Evolutionary conservation across 2,113 vertebrate species (phyloP).

Genomic region (Notothenia rossii): DNA sequence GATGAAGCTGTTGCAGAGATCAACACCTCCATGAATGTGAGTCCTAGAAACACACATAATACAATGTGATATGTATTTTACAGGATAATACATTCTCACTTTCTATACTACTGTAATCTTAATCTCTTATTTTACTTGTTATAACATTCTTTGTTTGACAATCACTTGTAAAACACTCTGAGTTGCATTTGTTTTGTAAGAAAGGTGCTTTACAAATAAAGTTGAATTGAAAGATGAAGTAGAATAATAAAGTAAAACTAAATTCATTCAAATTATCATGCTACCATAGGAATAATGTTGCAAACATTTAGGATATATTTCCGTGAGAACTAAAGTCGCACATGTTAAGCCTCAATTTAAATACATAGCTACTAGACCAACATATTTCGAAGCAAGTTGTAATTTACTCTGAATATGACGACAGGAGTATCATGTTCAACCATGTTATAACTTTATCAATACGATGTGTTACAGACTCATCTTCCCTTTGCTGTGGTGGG

Average conservation of each 20-base stretch:
- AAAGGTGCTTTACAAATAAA: no score
- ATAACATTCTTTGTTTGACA: no score
- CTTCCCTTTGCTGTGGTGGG: conserved; percentile 97
- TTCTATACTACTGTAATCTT: neutral
- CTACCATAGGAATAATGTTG: neutral
- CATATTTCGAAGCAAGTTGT: neutral
- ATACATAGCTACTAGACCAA: neutral
- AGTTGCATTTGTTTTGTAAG: neutral
- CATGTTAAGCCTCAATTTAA: neutral
- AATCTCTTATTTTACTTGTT: neutral
- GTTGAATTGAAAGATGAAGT: no score
- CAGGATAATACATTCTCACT: neutral
- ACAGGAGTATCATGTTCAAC: neutral
- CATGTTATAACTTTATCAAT: neutral
- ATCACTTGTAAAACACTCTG: neutral
- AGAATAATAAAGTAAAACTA: no score
- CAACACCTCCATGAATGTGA: conserved; percentile 97
- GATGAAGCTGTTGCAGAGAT: conserved; percentile 95
- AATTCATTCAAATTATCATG: neutral
- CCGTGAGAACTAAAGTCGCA: neutral
- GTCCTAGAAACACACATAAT: conserved; percentile 60
- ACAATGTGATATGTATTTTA: neutral
- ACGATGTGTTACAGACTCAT: conserved; percentile 86
- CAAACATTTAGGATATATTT: neutral
- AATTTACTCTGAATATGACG: neutral